Evolutionary conservation across 2,888 invertebrate genomes (phyloP), one percentile per base, ranked within the genome.

Genomic region (Papilio elwesi): DNA sequence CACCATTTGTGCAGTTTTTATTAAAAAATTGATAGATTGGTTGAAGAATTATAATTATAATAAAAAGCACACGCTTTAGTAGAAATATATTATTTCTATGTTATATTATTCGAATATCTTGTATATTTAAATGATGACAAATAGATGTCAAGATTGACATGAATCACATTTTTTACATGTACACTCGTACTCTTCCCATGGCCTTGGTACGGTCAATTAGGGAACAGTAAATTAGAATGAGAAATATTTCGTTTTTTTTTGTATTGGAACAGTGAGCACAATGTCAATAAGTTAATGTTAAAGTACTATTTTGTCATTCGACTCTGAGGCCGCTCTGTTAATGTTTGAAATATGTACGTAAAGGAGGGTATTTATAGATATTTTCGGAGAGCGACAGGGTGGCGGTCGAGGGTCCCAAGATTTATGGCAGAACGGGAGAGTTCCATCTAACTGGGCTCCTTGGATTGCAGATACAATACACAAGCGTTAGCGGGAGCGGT

Each of bases 361-460:
- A 85, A 81, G 82, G 81, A 84, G 87, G 87, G 90, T 92, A 92
- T 92, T 92, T 93, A 92, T 92, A 92, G 92, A 93, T 92, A 91
- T 92, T 92, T 91, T 91, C 90, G 90, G 89, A 88, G 90, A 88
- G 91, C 89, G 90, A 87, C 89, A 91, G 93, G 92, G 92, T 90
- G 92, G 92, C 90, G 91, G 91, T 87, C 91, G 92, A 92, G 92
- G 93, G 93, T 92, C 88, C 88, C 87, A 90, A 92, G 93, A 93
- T 93, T 93, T 93, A 93, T 92, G 90, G 92, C 90, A 82, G 87
- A 91, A 89, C 89, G 91, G 92, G 92, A 90, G 92, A 92, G 92
- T 89, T 89, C 91, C 91, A 92, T 92, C 92, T 90, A 91, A 91
- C 89, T 87, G 91, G 90, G 91, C 89, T 91, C 87, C 88, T 88